Conservation (phyloP, 2,797 vertebrate genomes). For the Dipus sagitta region DNA sequence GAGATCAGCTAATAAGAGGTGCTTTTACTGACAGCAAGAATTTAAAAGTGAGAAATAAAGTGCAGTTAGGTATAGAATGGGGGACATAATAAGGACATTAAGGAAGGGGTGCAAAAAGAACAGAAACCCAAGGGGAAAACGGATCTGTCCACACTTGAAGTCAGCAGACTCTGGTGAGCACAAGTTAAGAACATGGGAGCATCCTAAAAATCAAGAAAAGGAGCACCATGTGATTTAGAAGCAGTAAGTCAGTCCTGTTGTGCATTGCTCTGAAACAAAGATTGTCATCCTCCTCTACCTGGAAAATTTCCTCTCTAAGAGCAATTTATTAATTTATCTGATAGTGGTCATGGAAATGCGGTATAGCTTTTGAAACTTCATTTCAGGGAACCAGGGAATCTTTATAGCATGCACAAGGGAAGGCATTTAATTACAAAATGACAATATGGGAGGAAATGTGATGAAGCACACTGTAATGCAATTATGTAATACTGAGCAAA, state of each 20-base stretch:
- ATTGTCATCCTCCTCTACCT: conserved; percentile 1
- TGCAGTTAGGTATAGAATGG: neutral
- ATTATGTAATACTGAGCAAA: conserved; percentile 39
- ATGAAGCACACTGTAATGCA: conserved; percentile 18
- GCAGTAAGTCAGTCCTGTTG: neutral
- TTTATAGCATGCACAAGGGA: neutral
- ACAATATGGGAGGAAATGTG: conserved; percentile 48
- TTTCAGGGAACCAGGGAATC: conserved; percentile 36
- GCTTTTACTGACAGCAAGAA: neutral
- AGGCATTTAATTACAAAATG: conserved; percentile 60
- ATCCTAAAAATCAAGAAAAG: neutral
- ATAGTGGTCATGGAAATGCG: conserved; percentile 16
- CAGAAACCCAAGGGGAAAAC: neutral
- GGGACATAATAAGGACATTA: neutral
- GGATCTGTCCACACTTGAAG: neutral
- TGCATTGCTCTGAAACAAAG: conserved; percentile 5
- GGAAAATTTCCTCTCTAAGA: neutral
- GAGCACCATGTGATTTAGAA: neutral
- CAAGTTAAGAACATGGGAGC: neutral
- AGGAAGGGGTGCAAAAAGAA: neutral
- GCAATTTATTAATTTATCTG: neutral
- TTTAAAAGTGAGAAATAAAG: neutral
- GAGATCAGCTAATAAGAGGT: neutral
- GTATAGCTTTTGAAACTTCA: conserved; percentile 48
- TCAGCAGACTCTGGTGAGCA: neutral